Base-by-base conservation (phyloP, 2,113 vertebrate genomes). In the Rostratula benghalensis region DNA sequence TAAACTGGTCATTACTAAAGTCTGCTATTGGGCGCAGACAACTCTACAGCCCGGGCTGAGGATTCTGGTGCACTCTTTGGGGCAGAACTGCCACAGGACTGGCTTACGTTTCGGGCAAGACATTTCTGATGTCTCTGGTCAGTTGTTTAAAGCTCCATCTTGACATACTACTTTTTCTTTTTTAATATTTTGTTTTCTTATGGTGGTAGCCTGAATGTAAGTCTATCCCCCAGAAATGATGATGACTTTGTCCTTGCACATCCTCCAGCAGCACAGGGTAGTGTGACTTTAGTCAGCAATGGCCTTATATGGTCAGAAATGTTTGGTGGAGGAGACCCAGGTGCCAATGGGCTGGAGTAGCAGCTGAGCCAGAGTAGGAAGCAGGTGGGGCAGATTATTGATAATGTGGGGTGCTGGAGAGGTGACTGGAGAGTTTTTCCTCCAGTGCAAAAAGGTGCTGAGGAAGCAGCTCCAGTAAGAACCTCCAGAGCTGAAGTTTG, bases 61-160 rank as follows among this genome's bases (percentile, higher is more conserved):
- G 67, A 78, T 17, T 70, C 51, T 35, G 11, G 8, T 8, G 23
- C 3, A 0, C 11, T 79, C 15, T n/a, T 18, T 0, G 2, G 28
- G 41, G 59, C 9, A 82, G 30, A 74, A 30, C 20, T 28, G 33
- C 37, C 5, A 3, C 18, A 21, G 13, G 13, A 17, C 7, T 45
- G 13, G 22, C 16, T 9, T 76, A 20, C 0, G 0, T 18, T 71
- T 67, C 50, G 3, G 21, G 50, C 7, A 19, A 61, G 21, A 7
- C 11, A 17, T 69, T 67, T 27, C 51, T 70, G 54, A 6, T 21
- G 27, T 24, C 23, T 60, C 73, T 56, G 13, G 9, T 51, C n/a
- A 6, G 4, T 14, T 43, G 8, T 37, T 86, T 60, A 77, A 68
- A 85, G 53, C 35, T 83, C n/a, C 4, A 8, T 56, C n/a, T n/a